Evolutionary conservation across 2,113 vertebrate species (phyloP), one percentile per base, ranked within the genome.

Genomic region (Mesembrinibis cayennensis): DNA sequence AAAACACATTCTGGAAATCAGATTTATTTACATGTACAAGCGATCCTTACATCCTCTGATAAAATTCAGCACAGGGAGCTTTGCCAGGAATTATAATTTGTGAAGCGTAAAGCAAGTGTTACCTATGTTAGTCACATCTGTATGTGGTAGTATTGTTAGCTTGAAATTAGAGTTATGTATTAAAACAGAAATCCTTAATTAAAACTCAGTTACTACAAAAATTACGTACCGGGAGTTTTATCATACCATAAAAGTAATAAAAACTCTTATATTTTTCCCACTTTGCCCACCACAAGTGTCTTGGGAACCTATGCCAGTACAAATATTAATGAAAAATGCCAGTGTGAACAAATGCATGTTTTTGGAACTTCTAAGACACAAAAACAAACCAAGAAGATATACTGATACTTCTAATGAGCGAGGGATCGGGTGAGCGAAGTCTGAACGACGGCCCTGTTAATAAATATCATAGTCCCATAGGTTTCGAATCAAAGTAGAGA

Each of bases 1-100:
- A 97, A 96, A 98, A 97, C 95, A 96, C 85, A 97, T 95, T 97
- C 95, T 81, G 94, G 81, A 97, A 97, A 98, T 98, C 81, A 97
- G 96, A 97, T 97, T 91, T 92, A 96, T 95, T 96, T 95, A 73
- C 87, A 93, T 88, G 94, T 85, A 93, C 73, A 94, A 93, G 93
- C 21, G 3, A 90, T 95, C 89, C 90, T 83, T 94, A 94, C 93
- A 90, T 89, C 79, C 94, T 95, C 89, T 92, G 95, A 90, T 92
- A 96, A 91, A 98, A 97, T 97, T 82, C 56, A 97, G 95, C 74
- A 95, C 47, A 89, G 82, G 61, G 89, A 91, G 45, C 77, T 97
- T 96, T 91, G n/a, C 96, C 95, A 95, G 87, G 81, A 95, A 97
- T 82, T 81, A 34, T 59, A 90, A 81, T 89, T 90, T 69, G 56